These are phyloP conservation scores for Drosophila pallidifrons DNA, from an alignment of 1,140 invertebrate species.

Conservation along the genomic window DNA sequence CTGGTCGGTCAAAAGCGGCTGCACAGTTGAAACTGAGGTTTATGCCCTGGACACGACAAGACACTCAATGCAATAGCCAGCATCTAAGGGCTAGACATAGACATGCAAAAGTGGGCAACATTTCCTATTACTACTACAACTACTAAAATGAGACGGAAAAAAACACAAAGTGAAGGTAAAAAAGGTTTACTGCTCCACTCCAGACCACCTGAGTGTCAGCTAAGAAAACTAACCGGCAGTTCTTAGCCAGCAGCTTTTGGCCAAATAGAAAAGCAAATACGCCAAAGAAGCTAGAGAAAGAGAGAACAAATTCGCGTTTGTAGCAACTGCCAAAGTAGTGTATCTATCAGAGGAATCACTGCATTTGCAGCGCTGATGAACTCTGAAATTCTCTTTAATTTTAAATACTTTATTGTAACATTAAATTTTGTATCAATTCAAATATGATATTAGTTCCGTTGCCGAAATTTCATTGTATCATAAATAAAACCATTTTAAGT, in stretches of 20 bases:
- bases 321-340: constrained; percentile 27
- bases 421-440: too few relatives aligned
- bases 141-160: background rate
- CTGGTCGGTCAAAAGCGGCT: constrained; percentile 13
- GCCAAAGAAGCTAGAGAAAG: background rate
- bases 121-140: background rate
- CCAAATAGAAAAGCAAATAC: constrained; percentile 16
- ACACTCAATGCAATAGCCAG: constrained; percentile 13
- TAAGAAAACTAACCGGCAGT: constrained; percentile 32
- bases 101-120: constrained; percentile 27
- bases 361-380: background rate
- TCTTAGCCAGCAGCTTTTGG: constrained; percentile 19
- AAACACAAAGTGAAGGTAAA: background rate
- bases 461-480: too few relatives aligned
- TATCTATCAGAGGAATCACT: constrained; percentile 18
- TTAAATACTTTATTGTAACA: too few relatives aligned
- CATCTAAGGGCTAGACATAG: constrained; percentile 9
- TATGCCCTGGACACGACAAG: constrained; percentile 39
- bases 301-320: background rate
- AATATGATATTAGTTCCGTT: too few relatives aligned
- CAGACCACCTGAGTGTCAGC: constrained; percentile 15
- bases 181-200: constrained; percentile 17
- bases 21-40: constrained; percentile 46
- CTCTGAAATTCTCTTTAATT: too few relatives aligned
- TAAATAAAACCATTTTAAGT: too few relatives aligned